phyloP scores from a whole-genome alignment of 2,113 vertebrate species.

The Elachura formosa region DNA sequence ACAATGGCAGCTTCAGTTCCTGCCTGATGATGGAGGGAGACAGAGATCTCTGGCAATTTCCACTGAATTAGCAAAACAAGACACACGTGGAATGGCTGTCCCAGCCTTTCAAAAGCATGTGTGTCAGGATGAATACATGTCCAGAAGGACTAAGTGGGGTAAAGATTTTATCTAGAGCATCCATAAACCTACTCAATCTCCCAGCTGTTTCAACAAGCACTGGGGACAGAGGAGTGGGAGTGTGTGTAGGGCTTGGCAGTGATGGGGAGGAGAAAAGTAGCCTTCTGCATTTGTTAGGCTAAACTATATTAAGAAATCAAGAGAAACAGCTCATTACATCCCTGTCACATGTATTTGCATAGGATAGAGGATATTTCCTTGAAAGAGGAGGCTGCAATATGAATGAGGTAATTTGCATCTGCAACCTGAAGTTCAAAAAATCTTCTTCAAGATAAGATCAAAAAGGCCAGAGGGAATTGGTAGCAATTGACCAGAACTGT shows the following conservation, averaged over 20 bases:
- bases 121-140: constrained; percentile 5
- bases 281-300: constrained; percentile 13
- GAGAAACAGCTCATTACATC: neutral
- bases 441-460: neutral
- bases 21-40: constrained; percentile 51
- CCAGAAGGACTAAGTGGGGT: constrained; percentile 1
- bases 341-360: neutral
- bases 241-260: neutral
- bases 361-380: neutral
- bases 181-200: neutral
- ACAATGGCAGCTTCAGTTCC: constrained; percentile 38
- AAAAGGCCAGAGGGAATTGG: neutral
- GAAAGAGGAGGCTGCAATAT: constrained; percentile 3
- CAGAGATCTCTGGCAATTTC: constrained; percentile 62
- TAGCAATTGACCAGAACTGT: neutral
- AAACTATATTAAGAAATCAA: neutral
- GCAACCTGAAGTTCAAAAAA: neutral
- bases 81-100: constrained; percentile 20
- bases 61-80: constrained; percentile 68
- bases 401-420: constrained; percentile 22
- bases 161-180: constrained; percentile 26
- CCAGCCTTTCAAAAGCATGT: neutral
- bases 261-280: neutral
- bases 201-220: neutral
- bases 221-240: neutral